Evolutionary conservation across 2,888 invertebrate species (phyloP), one percentile per base, ranked within the genome.

Genomic region (Drosophila rellima): DNA sequence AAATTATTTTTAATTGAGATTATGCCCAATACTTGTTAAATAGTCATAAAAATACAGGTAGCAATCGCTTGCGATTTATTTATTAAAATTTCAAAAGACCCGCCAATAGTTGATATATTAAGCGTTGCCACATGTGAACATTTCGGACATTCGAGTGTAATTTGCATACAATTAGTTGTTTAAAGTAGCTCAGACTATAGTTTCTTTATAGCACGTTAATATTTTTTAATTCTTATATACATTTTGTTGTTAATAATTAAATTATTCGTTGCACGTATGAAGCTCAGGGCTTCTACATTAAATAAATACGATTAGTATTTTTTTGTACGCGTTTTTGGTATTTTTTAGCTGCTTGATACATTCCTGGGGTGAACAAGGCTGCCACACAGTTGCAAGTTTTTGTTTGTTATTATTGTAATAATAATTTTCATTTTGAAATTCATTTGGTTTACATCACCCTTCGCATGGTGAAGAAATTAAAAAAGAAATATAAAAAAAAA

Each of bases 241-340:
- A 37, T 26, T 45, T 2, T 2, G 1, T n/a, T 35, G 10, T 13
- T 6, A 18, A 40, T 20, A n/a, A 5, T 15, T 5, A 48, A 59
- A 3, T 1, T n/a, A 20, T 11, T 18, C 2, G 10, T n/a, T 13
- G 8, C 2, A 55, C 2, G 0, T n/a, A 40, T 20, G 2, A 11
- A 8, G 29, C 0, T 23, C 54, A 67, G 67, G 67, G 61, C 56
- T 42, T 0, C 57, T 0, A 0, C 4, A 33, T 3, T 2, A 15
- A 6, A 26, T 11, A 10, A 8, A 3, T 0, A 0, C 3, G 0
- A 3, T 17, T 35, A 54, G 68, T 75, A 78, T 45, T 18, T 73
- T 50, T 8, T 13, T 0, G 23, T 23, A 63, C 26, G 78, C 69
- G 78, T 63, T 73, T 77, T 78, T 72, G 78, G 74, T 73, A 78